These are phyloP conservation scores for Mus caroli DNA, from an alignment of 2,797 vertebrate species.

Conservation along the genomic window DNA sequence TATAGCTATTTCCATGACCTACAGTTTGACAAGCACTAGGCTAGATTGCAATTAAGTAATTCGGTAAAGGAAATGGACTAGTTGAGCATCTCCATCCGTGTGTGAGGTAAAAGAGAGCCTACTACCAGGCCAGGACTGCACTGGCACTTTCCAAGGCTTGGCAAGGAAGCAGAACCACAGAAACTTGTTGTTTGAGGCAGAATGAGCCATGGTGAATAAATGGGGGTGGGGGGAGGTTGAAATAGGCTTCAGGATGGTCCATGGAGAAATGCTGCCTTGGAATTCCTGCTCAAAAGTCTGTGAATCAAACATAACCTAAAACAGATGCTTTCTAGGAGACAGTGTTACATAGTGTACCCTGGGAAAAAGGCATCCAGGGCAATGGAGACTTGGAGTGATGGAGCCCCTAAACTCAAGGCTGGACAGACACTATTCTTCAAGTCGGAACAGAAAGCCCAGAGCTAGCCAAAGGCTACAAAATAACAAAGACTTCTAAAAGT, in stretches of 20 bases:
- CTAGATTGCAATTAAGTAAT: constrained; percentile 1
- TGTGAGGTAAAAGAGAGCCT: background rate
- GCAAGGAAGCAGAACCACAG: background rate
- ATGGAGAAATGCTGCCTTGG: background rate
- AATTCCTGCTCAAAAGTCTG: background rate
- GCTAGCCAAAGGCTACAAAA: constrained; percentile 18
- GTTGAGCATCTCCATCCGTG: background rate
- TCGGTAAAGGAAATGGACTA: background rate
- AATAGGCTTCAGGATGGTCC: background rate
- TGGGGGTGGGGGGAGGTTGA: background rate
- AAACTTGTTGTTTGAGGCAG: background rate
- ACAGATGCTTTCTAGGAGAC: background rate
- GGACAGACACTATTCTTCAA: constrained; percentile 24
- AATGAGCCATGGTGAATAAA: background rate
- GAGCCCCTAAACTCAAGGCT: background rate
- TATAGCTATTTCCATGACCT: constrained; percentile 14
- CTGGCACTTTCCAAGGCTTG: background rate
- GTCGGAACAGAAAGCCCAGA: constrained; percentile 12
- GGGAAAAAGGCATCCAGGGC: background rate
- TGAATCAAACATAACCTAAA: constrained; percentile 23
- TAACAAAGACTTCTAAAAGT: background rate
- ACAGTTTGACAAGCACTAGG: constrained; percentile 9
- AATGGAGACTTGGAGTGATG: background rate
- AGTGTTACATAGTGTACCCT: background rate
- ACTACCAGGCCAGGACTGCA: background rate